Conservation (phyloP, 2,113 vertebrate species). For the Leptobrachium ailaonicum region DNA sequence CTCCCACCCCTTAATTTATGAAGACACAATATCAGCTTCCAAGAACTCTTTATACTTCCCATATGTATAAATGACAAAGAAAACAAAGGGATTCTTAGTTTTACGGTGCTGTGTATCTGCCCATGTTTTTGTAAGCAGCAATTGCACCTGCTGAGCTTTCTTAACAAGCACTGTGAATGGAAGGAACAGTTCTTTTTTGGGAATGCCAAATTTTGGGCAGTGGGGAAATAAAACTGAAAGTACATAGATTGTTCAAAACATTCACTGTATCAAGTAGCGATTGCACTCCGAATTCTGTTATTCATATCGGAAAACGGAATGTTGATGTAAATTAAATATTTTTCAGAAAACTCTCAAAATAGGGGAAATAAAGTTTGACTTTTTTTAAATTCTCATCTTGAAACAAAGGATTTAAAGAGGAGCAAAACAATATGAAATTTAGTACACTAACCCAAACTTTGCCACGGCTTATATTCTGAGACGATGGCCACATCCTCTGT, state of each 20-base stretch:
- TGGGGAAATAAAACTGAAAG: not conserved
- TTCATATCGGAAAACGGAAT: slow-evolving; percentile 3
- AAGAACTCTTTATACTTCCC: slow-evolving; percentile 61
- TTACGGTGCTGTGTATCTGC: slow-evolving; percentile 62
- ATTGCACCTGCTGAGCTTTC: slow-evolving; percentile 69
- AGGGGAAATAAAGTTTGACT: no score
- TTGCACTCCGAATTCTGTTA: not conserved
- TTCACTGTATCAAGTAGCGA: not conserved
- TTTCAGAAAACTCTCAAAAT: no score
- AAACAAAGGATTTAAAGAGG: no score
- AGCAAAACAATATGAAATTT: no score
- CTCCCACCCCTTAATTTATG: slow-evolving; percentile 40
- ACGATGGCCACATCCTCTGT: no score
- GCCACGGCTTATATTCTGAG: no score
- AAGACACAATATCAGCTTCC: slow-evolving; percentile 59
- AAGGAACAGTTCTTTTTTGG: slow-evolving; percentile 58
- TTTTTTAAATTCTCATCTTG: no score
- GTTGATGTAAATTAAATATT: not conserved
- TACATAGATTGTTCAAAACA: not conserved
- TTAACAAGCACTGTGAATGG: slow-evolving; percentile 64
- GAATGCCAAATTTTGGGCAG: slow-evolving; percentile 63
- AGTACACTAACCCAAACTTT: no score
- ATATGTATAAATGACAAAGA: slow-evolving; percentile 69
- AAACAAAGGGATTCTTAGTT: slow-evolving; percentile 70
- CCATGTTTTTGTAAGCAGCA: slow-evolving; percentile 66